Evolutionary conservation across 1,140 invertebrate genomes (phyloP), one percentile per base, ranked within the genome.

Genomic region (Calephelis virginiensis): DNA sequence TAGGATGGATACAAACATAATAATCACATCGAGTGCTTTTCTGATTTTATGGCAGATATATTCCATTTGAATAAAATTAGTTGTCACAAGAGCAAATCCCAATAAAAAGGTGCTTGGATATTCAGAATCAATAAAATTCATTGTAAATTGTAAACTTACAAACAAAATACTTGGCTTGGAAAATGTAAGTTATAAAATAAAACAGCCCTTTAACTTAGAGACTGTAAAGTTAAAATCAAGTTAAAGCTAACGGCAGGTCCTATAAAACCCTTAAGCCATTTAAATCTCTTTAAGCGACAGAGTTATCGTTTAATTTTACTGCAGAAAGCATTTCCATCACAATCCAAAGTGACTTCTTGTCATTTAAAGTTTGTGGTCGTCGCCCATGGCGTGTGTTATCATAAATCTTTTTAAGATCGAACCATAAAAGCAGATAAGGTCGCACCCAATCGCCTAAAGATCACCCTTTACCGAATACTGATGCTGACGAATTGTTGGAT

Each of bases 301-400:
- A 76, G 82, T 89, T 91, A 91, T 91, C 82, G 86, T 91, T 89
- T 91, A 89, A 89, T 91, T 91, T 89, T 89, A 91, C 86, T 89
- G 86, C 86, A 86, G 83, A 91, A 91, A 86, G 81, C 82, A 89
- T 90, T 90, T 91, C 86, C 86, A 90, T 91, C 85, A 91, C 89
- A 91, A 91, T 90, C 89, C 81, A 85, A 86, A 82, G 86, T 81
- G 78, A 89, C 89, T 89, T 73, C 89, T 91, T 89, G 89, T 89
- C 89, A 89, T 90, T 91, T 91, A 91, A 81, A 89, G 85, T 89
- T 84, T 84, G 84, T 80, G 80, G 78, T 76, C 71, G 78, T 76
- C 81, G 79, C 77, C 77, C 83, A 78, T 80, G 72, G 72, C 83
- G 86, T 90, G 86, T 72, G 86, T 90, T 89, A 90, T 90, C 86